These are phyloP conservation scores for Aromia moschata DNA, from an alignment of 2,888 invertebrate genomes.

Conservation along the genomic window DNA sequence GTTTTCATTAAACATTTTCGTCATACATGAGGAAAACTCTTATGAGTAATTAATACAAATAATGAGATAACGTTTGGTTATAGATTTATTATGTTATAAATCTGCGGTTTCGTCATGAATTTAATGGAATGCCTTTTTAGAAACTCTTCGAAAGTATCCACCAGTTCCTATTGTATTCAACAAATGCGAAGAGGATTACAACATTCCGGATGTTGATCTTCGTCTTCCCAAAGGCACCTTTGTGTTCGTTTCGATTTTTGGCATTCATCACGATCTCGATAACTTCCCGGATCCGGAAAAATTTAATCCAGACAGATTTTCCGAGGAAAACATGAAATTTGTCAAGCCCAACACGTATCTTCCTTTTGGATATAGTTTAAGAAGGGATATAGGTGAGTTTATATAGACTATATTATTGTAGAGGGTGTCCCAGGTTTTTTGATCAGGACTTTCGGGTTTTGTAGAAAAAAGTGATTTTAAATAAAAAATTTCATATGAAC, in stretches of 20 bases:
- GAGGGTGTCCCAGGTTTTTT: too few relatives aligned
- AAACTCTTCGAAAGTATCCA: constrained; percentile 48
- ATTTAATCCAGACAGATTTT: constrained; percentile 48
- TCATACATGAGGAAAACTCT: too few relatives aligned
- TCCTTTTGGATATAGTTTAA: constrained; percentile 41
- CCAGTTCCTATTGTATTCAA: constrained; percentile 39
- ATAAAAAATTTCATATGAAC: too few relatives aligned
- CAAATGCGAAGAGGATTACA: constrained; percentile 27
- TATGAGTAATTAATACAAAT: too few relatives aligned
- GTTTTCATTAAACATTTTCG: too few relatives aligned
- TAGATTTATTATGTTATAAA: too few relatives aligned
- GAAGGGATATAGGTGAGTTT: constrained; percentile 34
- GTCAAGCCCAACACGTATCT: constrained; percentile 34
- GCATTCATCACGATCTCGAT: constrained; percentile 43
- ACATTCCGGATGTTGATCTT: constrained; percentile 18
- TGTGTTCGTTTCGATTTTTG: constrained; percentile 42
- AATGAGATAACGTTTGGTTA: too few relatives aligned
- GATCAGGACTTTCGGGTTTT: too few relatives aligned
- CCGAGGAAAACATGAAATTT: constrained; percentile 35
- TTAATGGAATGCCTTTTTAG: too few relatives aligned
- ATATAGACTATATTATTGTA: not conserved
- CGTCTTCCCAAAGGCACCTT: constrained; percentile 34
- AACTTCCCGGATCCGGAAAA: constrained; percentile 45
- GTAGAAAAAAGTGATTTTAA: too few relatives aligned
- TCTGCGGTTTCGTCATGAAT: too few relatives aligned